Evolutionary conservation across 2,113 vertebrate species (phyloP), one percentile per base, ranked within the genome.

Genomic region (Neopipo cinnamomea): DNA sequence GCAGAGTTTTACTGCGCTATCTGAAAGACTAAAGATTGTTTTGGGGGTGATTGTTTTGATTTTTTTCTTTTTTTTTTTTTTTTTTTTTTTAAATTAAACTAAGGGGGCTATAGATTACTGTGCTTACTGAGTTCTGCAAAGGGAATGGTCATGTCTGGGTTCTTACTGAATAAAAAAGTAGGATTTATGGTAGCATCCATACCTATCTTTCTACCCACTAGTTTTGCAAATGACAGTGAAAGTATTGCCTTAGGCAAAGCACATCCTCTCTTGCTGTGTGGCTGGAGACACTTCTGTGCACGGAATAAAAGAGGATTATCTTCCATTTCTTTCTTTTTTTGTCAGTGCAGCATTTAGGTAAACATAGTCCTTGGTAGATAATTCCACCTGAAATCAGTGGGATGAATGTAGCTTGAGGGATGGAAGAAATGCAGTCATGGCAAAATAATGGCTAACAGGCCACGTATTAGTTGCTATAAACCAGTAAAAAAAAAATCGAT

Each of bases 1-100:
- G 39, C 16, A 49, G 61, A 31, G 19, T 56, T 91, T 52, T 76
- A 31, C 37, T 70, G 4, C 0, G 0, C 25, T 73, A 0, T 49
- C 67, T 92, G 49, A 72, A 85, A 52, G 56, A 33, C 21, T 46
- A 63, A 56, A 47, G 27, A 9, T 58, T 89, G 56, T 44, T 93
- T 53, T 44, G 25, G 12, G 19, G 7, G 1, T 5, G 11, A 42
- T 65, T 5, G 12, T 59, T 91, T 79, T 25, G 2, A 12, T 79
- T 52, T 46, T 3, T 0, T 28, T 59, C 59, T 20, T 81, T 50
- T 41, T 22, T 12, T 71, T 73, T 59, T 76, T 13, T 21, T 47
- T 46, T 20, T 42, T 5, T 90, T 88, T n/a, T n/a, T n/a, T n/a
- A n/a, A n/a, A n/a, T 13, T 18, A 7, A 27, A 20, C 18, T 88